A percentile compares a stretch with the other conserved stretches of the same genome.
Conservation (phyloP, 1,140 invertebrate genomes). For the Drosophila orena region DNA sequence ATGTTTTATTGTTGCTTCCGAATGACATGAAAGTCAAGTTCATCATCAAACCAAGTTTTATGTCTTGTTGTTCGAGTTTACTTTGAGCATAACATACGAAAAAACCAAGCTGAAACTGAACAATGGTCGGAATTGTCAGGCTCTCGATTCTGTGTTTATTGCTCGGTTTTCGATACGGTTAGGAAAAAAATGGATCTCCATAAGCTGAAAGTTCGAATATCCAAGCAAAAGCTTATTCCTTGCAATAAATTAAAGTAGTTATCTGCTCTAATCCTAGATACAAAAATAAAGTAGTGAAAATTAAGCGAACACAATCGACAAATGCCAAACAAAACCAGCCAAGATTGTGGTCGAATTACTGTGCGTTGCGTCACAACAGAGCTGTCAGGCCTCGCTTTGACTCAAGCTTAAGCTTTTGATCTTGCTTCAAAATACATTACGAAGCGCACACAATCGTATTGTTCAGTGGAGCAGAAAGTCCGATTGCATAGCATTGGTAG, state of each 20-base stretch:
- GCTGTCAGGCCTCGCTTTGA: constrained; percentile 12
- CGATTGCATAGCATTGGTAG: constrained; percentile 26
- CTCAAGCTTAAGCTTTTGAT: constrained; percentile 12
- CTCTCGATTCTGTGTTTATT: neutral
- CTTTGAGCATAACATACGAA: constrained; percentile 16
- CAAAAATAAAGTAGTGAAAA: constrained; percentile 43
- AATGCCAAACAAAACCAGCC: constrained; percentile 61
- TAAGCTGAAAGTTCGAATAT: neutral
- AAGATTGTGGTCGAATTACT: constrained; percentile 70
- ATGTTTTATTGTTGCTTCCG: constrained; percentile 34
- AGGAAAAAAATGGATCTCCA: neutral
- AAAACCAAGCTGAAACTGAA: constrained; percentile 11
- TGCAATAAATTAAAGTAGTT: neutral
- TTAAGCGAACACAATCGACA: constrained; percentile 42
- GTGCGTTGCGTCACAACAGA: constrained; percentile 59
- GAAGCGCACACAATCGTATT: constrained; percentile 46
- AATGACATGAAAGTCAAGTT: constrained; percentile 48
- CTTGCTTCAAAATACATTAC: constrained; percentile 1
- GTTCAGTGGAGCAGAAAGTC: constrained; percentile 73
- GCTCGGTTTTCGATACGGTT: neutral
- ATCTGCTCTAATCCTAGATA: constrained; percentile 30
- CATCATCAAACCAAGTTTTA: constrained; percentile 39
- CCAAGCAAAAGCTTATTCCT: neutral
- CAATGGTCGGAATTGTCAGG: neutral
- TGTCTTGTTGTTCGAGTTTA: constrained; percentile 34